Base-by-base conservation (phyloP, 2,888 invertebrate genomes). In the Muscina levida region DNA sequence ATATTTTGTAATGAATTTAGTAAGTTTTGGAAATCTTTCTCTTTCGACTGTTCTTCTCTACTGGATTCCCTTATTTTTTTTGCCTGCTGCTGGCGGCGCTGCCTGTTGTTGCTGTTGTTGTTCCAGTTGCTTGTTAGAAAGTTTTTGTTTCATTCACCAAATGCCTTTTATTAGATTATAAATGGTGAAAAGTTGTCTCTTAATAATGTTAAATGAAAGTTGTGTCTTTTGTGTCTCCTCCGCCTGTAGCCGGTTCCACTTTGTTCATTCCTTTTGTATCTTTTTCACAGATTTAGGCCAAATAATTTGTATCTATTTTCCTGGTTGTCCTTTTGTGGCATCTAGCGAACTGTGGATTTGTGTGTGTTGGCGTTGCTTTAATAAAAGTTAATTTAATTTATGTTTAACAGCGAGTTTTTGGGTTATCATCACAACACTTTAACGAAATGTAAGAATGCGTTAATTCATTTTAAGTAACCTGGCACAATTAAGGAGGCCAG, bases 201-300 rank as follows among this genome's bases (percentile, higher is more conserved):
- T 81, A 81, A 77, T 81, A 77, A 81, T 81, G 81, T 74, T 71
- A 77, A 74, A 77, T 72, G 62, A 74, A 81, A 81, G 81, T 81
- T 77, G 71, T 68, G n/a, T 17, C n/a, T 37, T 51, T 59, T 59
- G 37, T 31, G 13, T 15, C 19, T 51, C 51, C 2, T 4, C 26
- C 31, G n/a, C 13, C 11, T 57, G 57, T 59, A 15, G 2, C 15
- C 26, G 8, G 56, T n/a, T 57, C 5, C 15, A 26, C 15, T 11
- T 10, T n/a, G 13, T 19, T 39, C 65, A 26, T 66, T 19, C 31
- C 31, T 5, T 31, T 31, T 31, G 31, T 31, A 31, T 31, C 31
- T 51, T 53, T 71, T 56, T 26, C 17, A 4, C 8, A 67, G 46
- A 74, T 71, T 77, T 81, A 71, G 80, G 80, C 77, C 77, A 74